phyloP scores from a whole-genome alignment of 2,888 invertebrate genomes.

The Dione vanillae region DNA sequence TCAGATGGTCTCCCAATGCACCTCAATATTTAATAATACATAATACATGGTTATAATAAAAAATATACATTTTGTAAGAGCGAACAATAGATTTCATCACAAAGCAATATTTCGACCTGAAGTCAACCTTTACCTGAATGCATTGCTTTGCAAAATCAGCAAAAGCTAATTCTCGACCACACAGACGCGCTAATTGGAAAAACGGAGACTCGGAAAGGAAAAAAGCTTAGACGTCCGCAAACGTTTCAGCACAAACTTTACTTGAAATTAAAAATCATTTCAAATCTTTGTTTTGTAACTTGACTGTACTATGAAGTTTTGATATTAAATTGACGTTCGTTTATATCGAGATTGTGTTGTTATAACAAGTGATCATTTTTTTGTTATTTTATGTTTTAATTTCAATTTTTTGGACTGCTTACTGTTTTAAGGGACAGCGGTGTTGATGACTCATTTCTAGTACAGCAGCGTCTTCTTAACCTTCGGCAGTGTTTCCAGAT shows the following conservation, averaged over 20 bases:
- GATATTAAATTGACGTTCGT: background rate
- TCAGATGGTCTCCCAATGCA: no score
- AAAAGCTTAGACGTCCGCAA: constrained; percentile 38
- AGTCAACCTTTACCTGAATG: constrained; percentile 34
- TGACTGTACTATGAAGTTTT: constrained; percentile 6
- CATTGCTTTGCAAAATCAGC: constrained; percentile 40
- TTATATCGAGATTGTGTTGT: background rate
- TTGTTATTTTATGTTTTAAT: no score
- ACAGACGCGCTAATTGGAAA: constrained; percentile 48
- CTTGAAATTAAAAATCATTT: constrained; percentile 27
- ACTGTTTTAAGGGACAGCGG: no score
- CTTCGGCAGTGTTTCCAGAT: no score
- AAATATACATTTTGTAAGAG: background rate
- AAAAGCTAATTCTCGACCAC: constrained; percentile 46
- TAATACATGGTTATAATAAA: background rate
- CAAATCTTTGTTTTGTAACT: constrained; percentile 14
- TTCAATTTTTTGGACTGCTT: no score
- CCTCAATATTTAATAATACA: no score
- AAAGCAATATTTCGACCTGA: constrained; percentile 30
- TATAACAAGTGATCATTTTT: background rate
- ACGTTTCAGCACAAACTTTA: constrained; percentile 35
- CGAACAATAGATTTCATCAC: constrained; percentile 8
- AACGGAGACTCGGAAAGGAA: constrained; percentile 40
- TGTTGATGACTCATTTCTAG: no score
- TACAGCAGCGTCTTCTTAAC: no score